These are phyloP conservation scores for Drepana falcataria DNA, from an alignment of 2,888 invertebrate genomes.

Conservation along the genomic window DNA sequence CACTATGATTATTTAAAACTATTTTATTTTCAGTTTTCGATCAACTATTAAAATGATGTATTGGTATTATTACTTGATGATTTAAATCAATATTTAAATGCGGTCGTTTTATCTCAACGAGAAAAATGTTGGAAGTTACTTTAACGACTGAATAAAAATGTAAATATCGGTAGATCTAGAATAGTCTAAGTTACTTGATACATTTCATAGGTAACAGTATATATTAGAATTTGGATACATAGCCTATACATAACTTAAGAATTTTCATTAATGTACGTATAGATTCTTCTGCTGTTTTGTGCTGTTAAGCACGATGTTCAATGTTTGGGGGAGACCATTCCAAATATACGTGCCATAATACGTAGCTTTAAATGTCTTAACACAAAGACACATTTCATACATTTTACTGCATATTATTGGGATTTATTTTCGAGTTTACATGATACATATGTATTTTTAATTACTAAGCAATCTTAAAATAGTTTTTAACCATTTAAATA, in stretches of 20 bases:
- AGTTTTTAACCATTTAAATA: no score
- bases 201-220: constrained; percentile 25
- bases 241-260: no score
- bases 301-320: neutral
- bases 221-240: neutral
- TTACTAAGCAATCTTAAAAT: no score
- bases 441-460: no score
- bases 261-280: no score
- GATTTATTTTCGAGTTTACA: no score
- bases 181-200: constrained; percentile 43
- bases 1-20: neutral
- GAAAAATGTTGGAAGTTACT: constrained; percentile 19
- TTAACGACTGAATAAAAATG: constrained; percentile 55
- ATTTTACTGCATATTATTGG: no score
- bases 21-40: neutral
- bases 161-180: constrained; percentile 52
- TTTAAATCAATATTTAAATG: neutral
- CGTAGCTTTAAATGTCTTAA: no score
- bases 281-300: constrained; percentile 13
- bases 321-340: no score
- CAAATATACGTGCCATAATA: no score
- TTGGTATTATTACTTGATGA: no score
- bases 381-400: no score
- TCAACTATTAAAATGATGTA: neutral
- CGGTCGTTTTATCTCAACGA: constrained; percentile 11